phyloP scores from a whole-genome alignment of 2,113 vertebrate genomes.

The Tyto alba region DNA sequence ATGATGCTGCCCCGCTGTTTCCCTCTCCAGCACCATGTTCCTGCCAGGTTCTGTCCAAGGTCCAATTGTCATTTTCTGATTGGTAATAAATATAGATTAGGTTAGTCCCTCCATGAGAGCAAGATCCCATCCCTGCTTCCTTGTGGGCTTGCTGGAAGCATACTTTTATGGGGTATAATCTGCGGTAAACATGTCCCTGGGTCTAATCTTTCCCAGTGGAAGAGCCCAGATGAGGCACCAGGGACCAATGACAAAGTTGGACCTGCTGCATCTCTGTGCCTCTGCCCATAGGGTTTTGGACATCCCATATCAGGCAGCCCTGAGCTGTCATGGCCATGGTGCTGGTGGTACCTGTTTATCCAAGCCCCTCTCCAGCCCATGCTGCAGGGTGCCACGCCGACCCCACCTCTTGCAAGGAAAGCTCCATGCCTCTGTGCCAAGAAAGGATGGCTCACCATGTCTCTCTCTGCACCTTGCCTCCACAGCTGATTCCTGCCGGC shows the following conservation, averaged over 20 bases:
- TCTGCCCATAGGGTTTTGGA: not conserved
- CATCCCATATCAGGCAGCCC: fast-evolving
- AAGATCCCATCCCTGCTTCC: not conserved
- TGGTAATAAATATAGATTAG: not conserved
- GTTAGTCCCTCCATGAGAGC: not conserved
- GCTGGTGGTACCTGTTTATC: not conserved
- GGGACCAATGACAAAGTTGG: not conserved
- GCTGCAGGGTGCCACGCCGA: not conserved
- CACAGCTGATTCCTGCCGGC: slow-evolving; percentile 38
- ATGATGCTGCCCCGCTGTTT: fast-evolving
- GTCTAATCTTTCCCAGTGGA: not conserved
- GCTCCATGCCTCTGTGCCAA: fast-evolving
- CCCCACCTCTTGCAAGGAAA: not conserved
- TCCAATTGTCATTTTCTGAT: not conserved
- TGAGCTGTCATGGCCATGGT: not conserved
- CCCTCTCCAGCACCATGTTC: not conserved
- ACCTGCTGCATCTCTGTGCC: not conserved
- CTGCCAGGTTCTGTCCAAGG: not conserved
- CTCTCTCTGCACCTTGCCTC: not conserved
- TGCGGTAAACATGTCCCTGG: not conserved
- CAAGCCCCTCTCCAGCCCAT: fast-evolving
- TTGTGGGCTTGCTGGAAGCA: not conserved
- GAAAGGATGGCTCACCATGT: not conserved
- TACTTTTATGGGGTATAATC: not conserved
- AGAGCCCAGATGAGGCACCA: not conserved